Conservation (phyloP, 2,113 vertebrate genomes). For the Paedocypris sp. region DNA sequence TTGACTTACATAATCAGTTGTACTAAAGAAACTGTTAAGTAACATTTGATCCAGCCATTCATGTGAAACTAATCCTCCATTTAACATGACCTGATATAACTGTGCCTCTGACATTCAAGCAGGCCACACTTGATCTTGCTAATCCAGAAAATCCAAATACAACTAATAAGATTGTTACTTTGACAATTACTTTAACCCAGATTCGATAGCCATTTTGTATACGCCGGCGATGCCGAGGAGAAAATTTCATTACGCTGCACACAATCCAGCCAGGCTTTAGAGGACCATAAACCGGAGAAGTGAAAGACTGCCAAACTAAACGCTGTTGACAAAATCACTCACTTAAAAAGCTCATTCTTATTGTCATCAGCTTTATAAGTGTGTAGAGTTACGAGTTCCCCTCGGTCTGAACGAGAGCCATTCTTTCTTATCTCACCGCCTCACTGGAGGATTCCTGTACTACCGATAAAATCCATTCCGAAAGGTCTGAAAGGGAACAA, state of each 20-base stretch:
- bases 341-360: background rate
- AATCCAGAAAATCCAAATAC: no score
- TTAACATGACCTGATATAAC: background rate
- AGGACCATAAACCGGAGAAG: no score
- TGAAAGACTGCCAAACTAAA: no score
- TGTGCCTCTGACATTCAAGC: background rate
- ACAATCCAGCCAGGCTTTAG: no score
- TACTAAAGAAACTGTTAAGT: background rate
- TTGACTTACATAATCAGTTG: background rate
- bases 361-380: background rate
- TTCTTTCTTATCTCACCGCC: conserved; percentile 4
- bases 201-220: no score
- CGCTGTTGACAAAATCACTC: no score
- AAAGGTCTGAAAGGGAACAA: conserved; percentile 3
- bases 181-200: no score
- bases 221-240: no score
- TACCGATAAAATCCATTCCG: conserved; percentile 10
- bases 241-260: no score
- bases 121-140: no score
- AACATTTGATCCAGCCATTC: background rate
- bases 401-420: background rate
- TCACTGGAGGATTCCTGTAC: conserved; percentile 6
- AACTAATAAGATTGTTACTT: no score
- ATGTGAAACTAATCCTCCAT: background rate
- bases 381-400: background rate